Base-by-base conservation (phyloP, 1,140 invertebrate species). In the Drosophila ambigua region DNA sequence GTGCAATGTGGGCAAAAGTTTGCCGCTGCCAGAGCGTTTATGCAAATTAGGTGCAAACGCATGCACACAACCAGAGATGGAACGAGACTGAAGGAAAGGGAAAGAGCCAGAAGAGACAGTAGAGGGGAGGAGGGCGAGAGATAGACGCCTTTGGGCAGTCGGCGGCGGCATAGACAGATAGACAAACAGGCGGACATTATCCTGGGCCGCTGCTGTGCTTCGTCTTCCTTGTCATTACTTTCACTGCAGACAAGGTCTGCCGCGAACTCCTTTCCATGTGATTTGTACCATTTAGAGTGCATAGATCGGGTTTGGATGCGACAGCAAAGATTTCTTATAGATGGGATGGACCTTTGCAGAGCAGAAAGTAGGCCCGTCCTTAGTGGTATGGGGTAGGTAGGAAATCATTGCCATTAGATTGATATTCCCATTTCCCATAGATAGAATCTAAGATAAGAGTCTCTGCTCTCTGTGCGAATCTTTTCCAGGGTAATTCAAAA, bases 1-100 rank as follows among this genome's bases (percentile, higher is more conserved):
- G 82, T 82, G 82, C 82, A 85, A 87, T 85, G 82, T 85, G 82
- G 78, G 82, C 82, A 88, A 88, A 88, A 87, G 79, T 88, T 88
- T 77, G 67, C 53, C 73, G 72, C 68, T 76, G 79, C 64, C 83
- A 88, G 79, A 88, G 72, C 83, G 72, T 88, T 88, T 88, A 88
- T 88, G 83, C 83, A 88, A 88, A 88, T 88, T 65, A 88, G 83
- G 67, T 88, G 83, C 76, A 88, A 88, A 88, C 83, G 79, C 83
- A 88, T 83, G 72, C 83, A 88, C 79, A 67, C 43, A 58, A 11
- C 23, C 46, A 44, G 48, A 20, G 31, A 39, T 23, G 1, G 31
- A 39, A 13, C 20, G 35, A 44, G 35, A 23, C 39, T 53, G 20
- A 26, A 23, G 23, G 35, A 26, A 20, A 63, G 35, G 15, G 7